Base-by-base conservation (phyloP, 2,113 vertebrate species). In the Antidorcas marsupialis region DNA sequence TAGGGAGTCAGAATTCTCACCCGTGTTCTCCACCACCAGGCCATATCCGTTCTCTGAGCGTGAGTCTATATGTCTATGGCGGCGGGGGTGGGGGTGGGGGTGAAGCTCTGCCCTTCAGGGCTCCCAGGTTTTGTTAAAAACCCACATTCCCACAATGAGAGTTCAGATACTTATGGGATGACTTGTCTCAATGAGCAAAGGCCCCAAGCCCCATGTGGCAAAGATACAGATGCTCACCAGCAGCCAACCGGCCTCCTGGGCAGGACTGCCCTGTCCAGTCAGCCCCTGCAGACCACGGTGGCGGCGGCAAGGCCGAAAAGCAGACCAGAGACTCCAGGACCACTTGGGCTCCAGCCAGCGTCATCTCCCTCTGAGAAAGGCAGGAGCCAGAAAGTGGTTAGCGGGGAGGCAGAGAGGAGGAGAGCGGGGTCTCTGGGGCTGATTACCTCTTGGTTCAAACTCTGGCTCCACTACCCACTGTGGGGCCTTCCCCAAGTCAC, bases 361-460 rank as follows among this genome's bases (percentile, higher is more conserved):
- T 14, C 71, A 76, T 27, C 71, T 76, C 39, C 71, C 39, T 27
- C 71, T 43, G 39, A 76, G 39, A 27, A 43, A 76, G 71, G 71
- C 71, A 14, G 39, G 23, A 43, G 71, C 39, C 39, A 27, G 27
- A 43, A 76, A 43, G 71, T 13, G 39, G 71, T 43, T 43, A 76
- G 21, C 2, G 6, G 39, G 71, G 30, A n/a, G 74, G 36, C 52
- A 62, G 36, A 9, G 33, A 36, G 71, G 16, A 52, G 86, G 45
- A 4, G 6, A 19, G 28, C 0, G 0, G 3, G 50, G 28, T 28
- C 28, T 30, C 39, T 4, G 6, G 36, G 43, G 39, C 45, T 9
- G 2, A 30, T 10, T n/a, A 25, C 33, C 30, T 55, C 87, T 43
- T 47, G 36, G n/a, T 47, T 76, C 62, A 5, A 33, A 16, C 45